Conservation (phyloP, 2,797 vertebrate species). For the Poecilia velifera region DNA sequence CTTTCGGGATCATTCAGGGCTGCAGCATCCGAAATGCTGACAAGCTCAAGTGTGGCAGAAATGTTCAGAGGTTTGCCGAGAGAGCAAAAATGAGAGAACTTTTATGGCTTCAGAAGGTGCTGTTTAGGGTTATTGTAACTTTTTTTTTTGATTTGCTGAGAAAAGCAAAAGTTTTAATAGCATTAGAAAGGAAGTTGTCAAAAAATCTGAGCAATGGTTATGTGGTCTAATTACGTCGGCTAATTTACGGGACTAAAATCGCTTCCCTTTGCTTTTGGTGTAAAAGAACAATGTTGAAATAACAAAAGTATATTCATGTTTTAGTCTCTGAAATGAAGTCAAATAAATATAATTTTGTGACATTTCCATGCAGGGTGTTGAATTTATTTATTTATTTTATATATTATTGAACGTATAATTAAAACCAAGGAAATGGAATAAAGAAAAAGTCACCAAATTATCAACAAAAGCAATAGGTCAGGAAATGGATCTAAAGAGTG, state of each 20-base stretch:
- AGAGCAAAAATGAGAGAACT: background rate
- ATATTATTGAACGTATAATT: background rate
- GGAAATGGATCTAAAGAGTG: background rate
- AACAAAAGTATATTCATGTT: background rate
- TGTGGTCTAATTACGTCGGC: background rate
- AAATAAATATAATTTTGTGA: background rate
- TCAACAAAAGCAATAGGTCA: background rate
- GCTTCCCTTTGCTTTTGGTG: background rate
- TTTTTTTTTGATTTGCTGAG: background rate
- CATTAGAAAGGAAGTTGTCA: background rate
- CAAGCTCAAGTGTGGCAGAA: conserved; percentile 41
- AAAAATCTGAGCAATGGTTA: background rate
- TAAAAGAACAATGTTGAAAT: background rate
- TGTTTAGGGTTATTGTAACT: conserved; percentile 15
- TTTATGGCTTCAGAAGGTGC: conserved; percentile 17
- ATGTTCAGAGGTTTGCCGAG: background rate
- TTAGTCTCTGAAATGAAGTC: background rate
- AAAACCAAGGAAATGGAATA: background rate
- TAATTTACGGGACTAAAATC: background rate
- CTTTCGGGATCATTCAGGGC: conserved; percentile 66
- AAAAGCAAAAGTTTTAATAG: background rate
- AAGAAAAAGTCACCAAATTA: background rate
- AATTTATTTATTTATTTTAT: background rate
- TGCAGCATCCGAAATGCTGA: conserved; percentile 71
- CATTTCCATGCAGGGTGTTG: background rate